A percentile compares a stretch with the other conserved stretches of the same genome.
These are phyloP conservation scores for Microplitis manilae DNA, from an alignment of 2,888 invertebrate genomes.

Conservation along the genomic window DNA sequence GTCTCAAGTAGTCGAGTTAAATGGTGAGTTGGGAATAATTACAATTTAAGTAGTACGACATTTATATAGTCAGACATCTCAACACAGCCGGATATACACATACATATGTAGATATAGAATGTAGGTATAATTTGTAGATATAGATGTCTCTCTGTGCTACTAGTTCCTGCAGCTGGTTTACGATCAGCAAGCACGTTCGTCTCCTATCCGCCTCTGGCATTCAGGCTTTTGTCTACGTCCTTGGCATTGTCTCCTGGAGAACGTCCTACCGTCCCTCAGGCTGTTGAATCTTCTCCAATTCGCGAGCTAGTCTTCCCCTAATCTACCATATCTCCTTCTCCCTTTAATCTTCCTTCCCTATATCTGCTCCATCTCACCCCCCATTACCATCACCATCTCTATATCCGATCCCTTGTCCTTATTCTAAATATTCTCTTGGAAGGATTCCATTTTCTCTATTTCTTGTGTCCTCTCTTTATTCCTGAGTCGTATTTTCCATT, in stretches of 20 bases:
- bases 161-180: slow-evolving; percentile 35
- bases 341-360: background rate
- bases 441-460: slow-evolving; percentile 9
- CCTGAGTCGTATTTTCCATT: no score
- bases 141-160: background rate
- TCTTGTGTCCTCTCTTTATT: background rate
- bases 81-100: background rate
- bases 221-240: slow-evolving; percentile 60
- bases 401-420: slow-evolving; percentile 17
- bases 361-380: background rate
- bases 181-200: slow-evolving; percentile 35
- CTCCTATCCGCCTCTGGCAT: slow-evolving; percentile 50
- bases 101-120: slow-evolving; percentile 6
- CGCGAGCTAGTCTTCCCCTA: background rate
- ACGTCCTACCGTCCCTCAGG: slow-evolving; percentile 30
- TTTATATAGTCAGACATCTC: slow-evolving; percentile 9
- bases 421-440: slow-evolving; percentile 22
- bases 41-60: slow-evolving; percentile 15
- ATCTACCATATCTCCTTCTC: background rate
- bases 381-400: slow-evolving; percentile 8
- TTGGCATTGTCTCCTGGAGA: slow-evolving; percentile 56
- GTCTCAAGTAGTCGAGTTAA: slow-evolving; percentile 12
- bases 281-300: slow-evolving; percentile 2
- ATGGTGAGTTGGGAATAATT: slow-evolving; percentile 15
- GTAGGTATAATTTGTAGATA: slow-evolving; percentile 15